phyloP scores from a whole-genome alignment of 2,113 vertebrate genomes.

The Alligator sinensis region DNA sequence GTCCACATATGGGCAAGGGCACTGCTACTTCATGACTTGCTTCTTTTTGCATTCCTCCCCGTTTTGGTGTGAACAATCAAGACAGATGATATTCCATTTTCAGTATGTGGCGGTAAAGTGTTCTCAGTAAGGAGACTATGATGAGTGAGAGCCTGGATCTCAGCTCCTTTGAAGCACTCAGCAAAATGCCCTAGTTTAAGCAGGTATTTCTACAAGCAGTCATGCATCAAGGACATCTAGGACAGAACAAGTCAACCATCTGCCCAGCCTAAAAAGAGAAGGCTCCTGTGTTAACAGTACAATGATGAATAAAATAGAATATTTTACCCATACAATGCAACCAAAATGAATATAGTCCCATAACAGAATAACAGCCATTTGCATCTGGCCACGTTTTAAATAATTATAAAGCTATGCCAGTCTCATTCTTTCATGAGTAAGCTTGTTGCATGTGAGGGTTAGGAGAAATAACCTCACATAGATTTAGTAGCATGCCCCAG shows the following conservation, averaged over 20 bases:
- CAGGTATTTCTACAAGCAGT: neutral
- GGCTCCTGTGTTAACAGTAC: rapidly evolving
- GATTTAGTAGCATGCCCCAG: neutral
- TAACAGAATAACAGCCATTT: neutral
- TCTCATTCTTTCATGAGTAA: neutral
- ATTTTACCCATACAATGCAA: neutral
- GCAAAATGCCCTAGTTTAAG: neutral
- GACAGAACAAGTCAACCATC: neutral
- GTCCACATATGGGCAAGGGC: neutral
- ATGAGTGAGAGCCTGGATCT: rapidly evolving
- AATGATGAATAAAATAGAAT: neutral
- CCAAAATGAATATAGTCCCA: rapidly evolving
- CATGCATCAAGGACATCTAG: neutral
- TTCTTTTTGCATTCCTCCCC: rapidly evolving
- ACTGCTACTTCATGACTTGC: neutral
- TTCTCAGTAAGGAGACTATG: neutral
- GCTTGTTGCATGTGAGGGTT: neutral
- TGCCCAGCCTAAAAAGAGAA: neutral
- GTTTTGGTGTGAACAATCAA: neutral
- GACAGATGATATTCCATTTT: neutral
- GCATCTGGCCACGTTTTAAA: neutral
- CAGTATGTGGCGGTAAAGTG: rapidly evolving
- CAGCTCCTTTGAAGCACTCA: neutral
- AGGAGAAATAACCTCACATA: neutral
- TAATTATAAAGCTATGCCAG: neutral